Evolutionary conservation across 2,888 invertebrate species (phyloP).

Genomic region (Agriopis aurantiaria): DNA sequence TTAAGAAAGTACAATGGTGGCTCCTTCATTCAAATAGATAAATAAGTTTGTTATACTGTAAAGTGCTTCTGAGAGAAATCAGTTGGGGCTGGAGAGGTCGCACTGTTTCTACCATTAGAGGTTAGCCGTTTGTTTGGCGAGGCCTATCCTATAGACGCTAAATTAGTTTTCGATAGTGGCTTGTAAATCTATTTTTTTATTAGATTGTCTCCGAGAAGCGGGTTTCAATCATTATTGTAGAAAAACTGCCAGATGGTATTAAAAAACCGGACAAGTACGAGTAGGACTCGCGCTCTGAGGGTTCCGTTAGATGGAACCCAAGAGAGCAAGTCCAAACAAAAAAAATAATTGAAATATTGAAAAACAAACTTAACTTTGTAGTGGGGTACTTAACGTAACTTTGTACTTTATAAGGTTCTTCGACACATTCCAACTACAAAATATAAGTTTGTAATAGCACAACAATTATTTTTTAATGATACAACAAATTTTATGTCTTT

Average conservation of each 20-base stretch:
- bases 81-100: slow-evolving; percentile 47
- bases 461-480: too few species aligned
- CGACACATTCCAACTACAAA: too few species aligned
- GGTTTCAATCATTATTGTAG: neutral
- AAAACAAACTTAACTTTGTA: too few species aligned
- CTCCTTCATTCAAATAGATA: neutral
- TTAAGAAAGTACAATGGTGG: neutral
- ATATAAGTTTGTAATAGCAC: too few species aligned
- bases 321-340: too few species aligned
- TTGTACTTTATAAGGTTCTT: too few species aligned
- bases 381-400: too few species aligned
- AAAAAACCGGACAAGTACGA: too few species aligned
- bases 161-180: slow-evolving; percentile 25
- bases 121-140: slow-evolving; percentile 32
- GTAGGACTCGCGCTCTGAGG: too few species aligned
- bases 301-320: too few species aligned
- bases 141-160: slow-evolving; percentile 30
- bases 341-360: too few species aligned
- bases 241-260: neutral
- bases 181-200: neutral
- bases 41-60: neutral
- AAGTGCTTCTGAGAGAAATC: slow-evolving; percentile 62
- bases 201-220: neutral
- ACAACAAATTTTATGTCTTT: too few species aligned
- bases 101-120: slow-evolving; percentile 44